A percentile compares a stretch with the other conserved stretches of the same genome.
phyloP scores from a whole-genome alignment of 2,113 vertebrate genomes.

The Nibea albiflora region DNA sequence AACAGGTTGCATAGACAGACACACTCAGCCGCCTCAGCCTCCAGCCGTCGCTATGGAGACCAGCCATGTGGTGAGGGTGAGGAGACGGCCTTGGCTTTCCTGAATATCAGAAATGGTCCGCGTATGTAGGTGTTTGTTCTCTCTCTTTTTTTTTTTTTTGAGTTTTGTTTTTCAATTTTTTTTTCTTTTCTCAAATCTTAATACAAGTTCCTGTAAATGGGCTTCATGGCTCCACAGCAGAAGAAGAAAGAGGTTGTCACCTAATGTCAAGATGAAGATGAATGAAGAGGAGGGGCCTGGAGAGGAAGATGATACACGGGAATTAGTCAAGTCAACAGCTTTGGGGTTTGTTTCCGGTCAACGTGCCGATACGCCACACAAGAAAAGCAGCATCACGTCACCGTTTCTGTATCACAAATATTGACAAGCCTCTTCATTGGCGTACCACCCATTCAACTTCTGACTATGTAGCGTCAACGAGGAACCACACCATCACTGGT shows the following conservation, averaged over 20 bases:
- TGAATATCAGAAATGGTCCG: conserved; percentile 99
- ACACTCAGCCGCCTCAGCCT: conserved; percentile 75
- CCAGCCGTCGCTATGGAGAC: conserved; percentile 82
- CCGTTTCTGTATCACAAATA: background rate
- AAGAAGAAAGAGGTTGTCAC: conserved; percentile 49
- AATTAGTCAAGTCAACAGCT: conserved; percentile 1
- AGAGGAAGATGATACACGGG: conserved; percentile 11
- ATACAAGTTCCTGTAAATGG: conserved; percentile 62
- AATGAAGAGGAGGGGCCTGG: conserved; percentile 97
- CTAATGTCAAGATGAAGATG: conserved; percentile 96
- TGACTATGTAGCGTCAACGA: background rate
- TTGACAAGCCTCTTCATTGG: background rate
- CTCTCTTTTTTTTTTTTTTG: conserved; percentile 19
- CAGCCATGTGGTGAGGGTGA: conserved; percentile 86
- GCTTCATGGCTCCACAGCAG: conserved; percentile 65
- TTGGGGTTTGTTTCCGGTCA: background rate
- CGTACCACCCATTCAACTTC: background rate
- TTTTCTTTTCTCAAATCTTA: conserved; percentile 23
- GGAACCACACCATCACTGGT: background rate
- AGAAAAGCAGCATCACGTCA: background rate
- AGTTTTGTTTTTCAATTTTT: background rate
- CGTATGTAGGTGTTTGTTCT: conserved; percentile 73
- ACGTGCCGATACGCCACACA: background rate
- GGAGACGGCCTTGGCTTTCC: conserved; percentile 95
- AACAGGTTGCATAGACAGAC: conserved; percentile 99